Evolutionary conservation across 2,113 vertebrate genomes (phyloP).

Genomic region (Neodon shergylaensis): DNA sequence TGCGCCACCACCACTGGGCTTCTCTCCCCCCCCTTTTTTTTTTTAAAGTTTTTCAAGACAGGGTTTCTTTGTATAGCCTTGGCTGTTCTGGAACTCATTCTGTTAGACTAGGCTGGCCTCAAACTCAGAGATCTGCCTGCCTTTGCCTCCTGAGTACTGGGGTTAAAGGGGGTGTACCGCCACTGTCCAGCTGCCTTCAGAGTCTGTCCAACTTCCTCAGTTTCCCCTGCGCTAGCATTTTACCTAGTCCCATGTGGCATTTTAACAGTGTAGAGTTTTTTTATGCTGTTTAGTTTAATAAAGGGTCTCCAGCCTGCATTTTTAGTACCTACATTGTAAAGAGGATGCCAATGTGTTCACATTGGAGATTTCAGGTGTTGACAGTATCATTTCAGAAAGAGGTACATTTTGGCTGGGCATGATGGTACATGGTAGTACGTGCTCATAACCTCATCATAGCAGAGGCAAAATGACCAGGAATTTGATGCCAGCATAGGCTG

Average conservation of each 20-base stretch:
- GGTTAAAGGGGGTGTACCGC: not conserved
- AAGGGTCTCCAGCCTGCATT: not conserved
- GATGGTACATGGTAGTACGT: not conserved
- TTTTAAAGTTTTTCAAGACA: not conserved
- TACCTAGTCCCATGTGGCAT: not conserved
- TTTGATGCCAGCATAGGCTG: not conserved
- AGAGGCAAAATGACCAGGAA: not conserved
- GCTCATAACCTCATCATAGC: not conserved
- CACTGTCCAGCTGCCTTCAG: not conserved
- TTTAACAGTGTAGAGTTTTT: not conserved
- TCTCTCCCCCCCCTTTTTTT: not conserved
- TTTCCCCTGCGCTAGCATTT: not conserved
- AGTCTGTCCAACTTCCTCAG: not conserved
- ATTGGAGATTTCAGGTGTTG: not conserved
- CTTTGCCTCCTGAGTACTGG: not conserved
- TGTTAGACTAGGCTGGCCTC: not conserved
- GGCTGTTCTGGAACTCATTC: not conserved
- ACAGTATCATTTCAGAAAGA: not conserved
- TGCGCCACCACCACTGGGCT: too few relatives aligned
- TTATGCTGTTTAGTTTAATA: not conserved
- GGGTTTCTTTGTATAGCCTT: not conserved
- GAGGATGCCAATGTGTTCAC: not conserved
- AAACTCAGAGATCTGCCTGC: not conserved
- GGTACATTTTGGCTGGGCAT: not conserved
- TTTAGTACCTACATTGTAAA: constrained; percentile 39